Base-by-base conservation (phyloP, 2,113 vertebrate genomes). In the Pangasianodon hypophthalmus region DNA sequence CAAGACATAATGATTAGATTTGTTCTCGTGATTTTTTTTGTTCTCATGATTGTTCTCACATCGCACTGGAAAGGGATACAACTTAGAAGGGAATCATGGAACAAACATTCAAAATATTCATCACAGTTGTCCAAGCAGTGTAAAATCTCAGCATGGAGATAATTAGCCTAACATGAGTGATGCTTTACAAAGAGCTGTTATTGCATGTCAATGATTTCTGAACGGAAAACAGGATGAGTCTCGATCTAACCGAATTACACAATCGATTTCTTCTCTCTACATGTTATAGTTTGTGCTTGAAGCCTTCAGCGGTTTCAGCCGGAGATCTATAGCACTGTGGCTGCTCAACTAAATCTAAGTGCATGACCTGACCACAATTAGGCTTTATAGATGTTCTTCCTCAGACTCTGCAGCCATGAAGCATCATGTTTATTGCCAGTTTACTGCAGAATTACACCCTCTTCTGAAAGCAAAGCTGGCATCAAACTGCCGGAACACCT, bases 281-380 rank as follows among this genome's bases (percentile, higher is more conserved):
- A 84, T 90, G 75, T 88, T 85, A 48, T 73, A 88, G 79, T 89
- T 64, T 54, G 26, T 46, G 21, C 88, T 80, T 48, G 44, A 71
- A 75, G 77, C 79, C 52, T 29, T 81, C 46, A 77, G 79, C 32
- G 79, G 88, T 87, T 89, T 89, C 18, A 71, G 58, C 44, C 41
- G 32, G 41, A 73, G 85, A 88, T 89, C 88, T 84, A 87, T 89
- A 87, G 64, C 73, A n/a, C 71, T 86, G 85, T 46, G 88, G 87
- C 85, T 58, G 58, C 56, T 67, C 58, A 48, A 85, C 71, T 88
- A 50, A 82, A 87, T 88, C 67, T 88, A 84, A 91, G 88, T 56
- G 62, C 79, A 85, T 85, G 88, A 64, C 41, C 60, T 48, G 64
- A 89, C 88, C 84, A 82, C 88, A 91, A 87, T 75, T 89, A 89